Conservation (phyloP, 2,888 invertebrate species). For the Tipula vernalis region DNA sequence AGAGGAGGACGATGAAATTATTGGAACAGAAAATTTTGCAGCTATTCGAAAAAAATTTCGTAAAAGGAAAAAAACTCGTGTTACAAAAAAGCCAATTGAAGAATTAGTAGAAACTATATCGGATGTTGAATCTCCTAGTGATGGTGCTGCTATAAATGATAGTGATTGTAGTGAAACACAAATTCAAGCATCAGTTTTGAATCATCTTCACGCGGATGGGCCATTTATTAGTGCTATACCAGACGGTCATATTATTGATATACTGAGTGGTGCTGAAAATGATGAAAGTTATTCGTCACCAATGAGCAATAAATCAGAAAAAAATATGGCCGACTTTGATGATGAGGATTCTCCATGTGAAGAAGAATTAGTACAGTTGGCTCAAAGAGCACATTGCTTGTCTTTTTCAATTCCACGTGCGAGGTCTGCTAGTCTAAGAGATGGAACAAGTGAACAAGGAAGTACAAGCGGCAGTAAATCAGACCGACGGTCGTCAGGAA, state of each 20-base stretch:
- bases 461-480: slow-evolving; percentile 28
- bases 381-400: slow-evolving; percentile 45
- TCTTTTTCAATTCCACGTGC: slow-evolving; percentile 18
- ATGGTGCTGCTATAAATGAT: slow-evolving; percentile 37
- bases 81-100: slow-evolving; percentile 36
- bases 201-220: slow-evolving; percentile 38
- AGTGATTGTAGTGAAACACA: slow-evolving; percentile 32
- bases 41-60: slow-evolving; percentile 29
- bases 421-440: slow-evolving; percentile 13
- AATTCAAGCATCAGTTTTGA: slow-evolving; percentile 32
- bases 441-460: neutral
- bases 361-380: slow-evolving; percentile 66
- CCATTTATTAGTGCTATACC: slow-evolving; percentile 39
- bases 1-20: slow-evolving; percentile 17
- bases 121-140: slow-evolving; percentile 46
- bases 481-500: slow-evolving; percentile 25
- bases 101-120: slow-evolving; percentile 46
- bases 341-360: slow-evolving; percentile 81
- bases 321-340: slow-evolving; percentile 89
- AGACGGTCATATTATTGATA: slow-evolving; percentile 32
- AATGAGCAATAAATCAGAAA: slow-evolving; percentile 85
- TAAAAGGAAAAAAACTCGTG: slow-evolving; percentile 35
- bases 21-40: slow-evolving; percentile 19
- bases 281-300: slow-evolving; percentile 89
- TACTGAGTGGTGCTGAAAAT: slow-evolving; percentile 49